phyloP scores from a whole-genome alignment of 2,113 vertebrate species.

The Saccopteryx bilineata region DNA sequence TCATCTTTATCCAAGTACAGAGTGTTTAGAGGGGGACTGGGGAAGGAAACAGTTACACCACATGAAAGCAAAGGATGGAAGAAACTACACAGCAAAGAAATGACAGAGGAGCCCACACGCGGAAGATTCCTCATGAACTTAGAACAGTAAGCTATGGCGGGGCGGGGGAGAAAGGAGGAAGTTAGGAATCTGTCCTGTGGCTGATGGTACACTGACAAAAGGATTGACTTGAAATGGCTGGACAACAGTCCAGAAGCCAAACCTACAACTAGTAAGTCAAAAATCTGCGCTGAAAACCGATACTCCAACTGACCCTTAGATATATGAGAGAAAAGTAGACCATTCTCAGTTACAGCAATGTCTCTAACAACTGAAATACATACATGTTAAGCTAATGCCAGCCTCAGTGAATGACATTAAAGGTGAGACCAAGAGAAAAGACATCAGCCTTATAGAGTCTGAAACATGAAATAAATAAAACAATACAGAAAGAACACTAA shows the following conservation, averaged over 20 bases:
- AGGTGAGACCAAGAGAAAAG: neutral
- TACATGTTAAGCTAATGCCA: constrained; percentile 20
- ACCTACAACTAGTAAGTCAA: constrained; percentile 53
- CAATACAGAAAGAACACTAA: neutral
- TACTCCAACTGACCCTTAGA: constrained; percentile 41
- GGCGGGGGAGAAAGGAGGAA: neutral
- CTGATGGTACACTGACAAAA: constrained; percentile 44
- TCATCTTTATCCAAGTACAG: constrained; percentile 41
- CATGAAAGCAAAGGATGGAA: constrained; percentile 72
- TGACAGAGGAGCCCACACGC: constrained; percentile 45
- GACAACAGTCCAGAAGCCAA: constrained; percentile 71
- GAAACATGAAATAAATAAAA: constrained; percentile 29
- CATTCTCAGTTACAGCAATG: constrained; percentile 57
- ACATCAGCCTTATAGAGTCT: neutral
- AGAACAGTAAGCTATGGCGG: constrained; percentile 30
- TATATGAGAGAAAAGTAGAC: constrained; percentile 47
- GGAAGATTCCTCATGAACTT: constrained; percentile 61
- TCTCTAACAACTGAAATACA: constrained; percentile 10
- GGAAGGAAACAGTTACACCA: constrained; percentile 69
- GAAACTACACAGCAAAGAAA: constrained; percentile 63
- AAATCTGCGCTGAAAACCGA: neutral
- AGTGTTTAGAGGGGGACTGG: constrained; percentile 58
- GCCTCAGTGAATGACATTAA: constrained; percentile 38
- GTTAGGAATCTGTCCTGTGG: constrained; percentile 18
- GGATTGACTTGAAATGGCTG: constrained; percentile 51